phyloP scores from a whole-genome alignment of 2,113 vertebrate genomes.

The Melanotaenia duboulayi region DNA sequence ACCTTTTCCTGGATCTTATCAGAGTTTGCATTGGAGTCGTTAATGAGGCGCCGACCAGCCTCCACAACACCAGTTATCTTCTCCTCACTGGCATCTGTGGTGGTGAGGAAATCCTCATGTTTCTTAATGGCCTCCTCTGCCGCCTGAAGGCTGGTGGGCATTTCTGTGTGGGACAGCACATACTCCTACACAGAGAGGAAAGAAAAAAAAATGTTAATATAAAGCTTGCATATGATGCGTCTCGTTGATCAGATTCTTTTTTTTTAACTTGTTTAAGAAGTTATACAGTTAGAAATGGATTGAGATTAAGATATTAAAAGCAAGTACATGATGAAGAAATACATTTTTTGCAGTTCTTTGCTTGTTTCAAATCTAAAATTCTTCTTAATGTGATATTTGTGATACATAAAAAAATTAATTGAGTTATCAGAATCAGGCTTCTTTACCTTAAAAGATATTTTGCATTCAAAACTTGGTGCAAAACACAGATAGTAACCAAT shows the following conservation, averaged over 20 bases:
- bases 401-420: too few species aligned
- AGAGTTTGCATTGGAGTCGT: constrained; percentile 84
- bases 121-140: constrained; percentile 93
- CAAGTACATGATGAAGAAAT: neutral
- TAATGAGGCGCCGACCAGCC: constrained; percentile 88
- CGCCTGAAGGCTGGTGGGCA: constrained; percentile 89
- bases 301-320: constrained; percentile 9
- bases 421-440: too few species aligned
- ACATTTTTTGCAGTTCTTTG: too few species aligned
- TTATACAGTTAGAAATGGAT: neutral
- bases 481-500: too few species aligned
- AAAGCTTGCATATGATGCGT: neutral
- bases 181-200: constrained; percentile 86
- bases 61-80: constrained; percentile 90
- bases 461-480: too few species aligned
- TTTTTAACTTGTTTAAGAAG: neutral
- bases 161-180: constrained; percentile 91
- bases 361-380: too few species aligned
- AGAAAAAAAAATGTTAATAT: neutral
- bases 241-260: neutral
- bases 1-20: constrained; percentile 94
- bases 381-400: too few species aligned
- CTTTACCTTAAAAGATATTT: too few species aligned
- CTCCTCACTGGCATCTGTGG: constrained; percentile 93
- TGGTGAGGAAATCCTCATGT: constrained; percentile 93